Evolutionary conservation across 64 coral and sea anemone genomes (phyloP).

Genomic region (Montipora efflorescens): DNA sequence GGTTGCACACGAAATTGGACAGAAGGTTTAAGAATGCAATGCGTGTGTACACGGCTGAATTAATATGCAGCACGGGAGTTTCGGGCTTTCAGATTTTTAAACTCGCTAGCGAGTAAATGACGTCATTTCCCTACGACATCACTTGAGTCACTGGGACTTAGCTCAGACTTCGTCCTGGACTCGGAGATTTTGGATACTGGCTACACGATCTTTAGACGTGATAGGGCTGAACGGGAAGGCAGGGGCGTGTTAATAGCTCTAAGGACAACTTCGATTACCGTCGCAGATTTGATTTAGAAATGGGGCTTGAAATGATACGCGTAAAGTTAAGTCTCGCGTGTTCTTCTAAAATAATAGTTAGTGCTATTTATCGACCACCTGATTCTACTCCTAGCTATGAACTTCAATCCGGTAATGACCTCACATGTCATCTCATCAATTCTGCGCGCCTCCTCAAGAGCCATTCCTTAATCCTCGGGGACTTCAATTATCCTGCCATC

Average conservation of each 20-base stretch:
- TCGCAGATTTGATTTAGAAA: neutral
- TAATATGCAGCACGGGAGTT: too few relatives aligned
- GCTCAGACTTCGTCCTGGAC: slow-evolving; percentile 3
- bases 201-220: slow-evolving; percentile 8
- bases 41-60: too few relatives aligned
- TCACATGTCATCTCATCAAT: neutral
- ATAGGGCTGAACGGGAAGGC: neutral
- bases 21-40: too few relatives aligned
- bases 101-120: too few relatives aligned
- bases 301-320: neutral
- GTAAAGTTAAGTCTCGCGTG: neutral
- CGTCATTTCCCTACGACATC: neutral
- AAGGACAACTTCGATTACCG: neutral
- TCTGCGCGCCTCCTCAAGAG: neutral
- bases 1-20: too few relatives aligned
- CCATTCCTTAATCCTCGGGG: too few relatives aligned
- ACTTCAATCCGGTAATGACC: neutral
- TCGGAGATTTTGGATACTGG: slow-evolving; percentile 26
- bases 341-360: neutral
- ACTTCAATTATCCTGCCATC: too few relatives aligned
- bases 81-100: too few relatives aligned
- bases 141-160: slow-evolving; percentile 23
- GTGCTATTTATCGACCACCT: neutral
- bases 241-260: slow-evolving; percentile 15
- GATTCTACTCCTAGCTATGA: too few relatives aligned